phyloP scores from a whole-genome alignment of 2,888 invertebrate genomes.

The Bruchidius siliquastri region DNA sequence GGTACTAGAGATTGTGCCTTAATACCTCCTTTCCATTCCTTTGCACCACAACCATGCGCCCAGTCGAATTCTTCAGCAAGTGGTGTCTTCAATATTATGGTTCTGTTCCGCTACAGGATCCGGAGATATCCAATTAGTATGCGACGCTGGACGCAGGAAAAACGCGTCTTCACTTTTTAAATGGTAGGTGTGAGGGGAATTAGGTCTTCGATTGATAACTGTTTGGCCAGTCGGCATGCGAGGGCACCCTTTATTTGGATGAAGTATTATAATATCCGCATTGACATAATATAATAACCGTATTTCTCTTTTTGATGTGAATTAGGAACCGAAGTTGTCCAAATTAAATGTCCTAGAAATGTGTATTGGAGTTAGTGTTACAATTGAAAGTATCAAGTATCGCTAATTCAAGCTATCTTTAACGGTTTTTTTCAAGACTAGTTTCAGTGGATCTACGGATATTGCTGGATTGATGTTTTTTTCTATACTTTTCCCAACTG shows the following conservation, averaged over 20 bases:
- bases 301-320: neutral
- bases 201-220: neutral
- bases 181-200: slow-evolving; percentile 2
- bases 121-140: slow-evolving; percentile 26
- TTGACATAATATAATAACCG: neutral
- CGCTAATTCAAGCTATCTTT: neutral
- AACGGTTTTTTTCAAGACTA: neutral
- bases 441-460: no score
- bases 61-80: slow-evolving; percentile 11
- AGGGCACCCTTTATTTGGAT: neutral
- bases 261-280: neutral
- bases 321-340: neutral
- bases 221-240: neutral
- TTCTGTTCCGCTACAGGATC: slow-evolving; percentile 35
- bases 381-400: neutral
- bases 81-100: slow-evolving; percentile 22
- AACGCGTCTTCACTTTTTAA: slow-evolving; percentile 19
- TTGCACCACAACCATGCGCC: neutral
- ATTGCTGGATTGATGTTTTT: no score
- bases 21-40: neutral
- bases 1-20: neutral
- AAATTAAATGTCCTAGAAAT: neutral
- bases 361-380: neutral
- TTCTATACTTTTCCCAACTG: no score
- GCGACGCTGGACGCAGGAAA: slow-evolving; percentile 8